Base-by-base conservation (phyloP, 2,888 invertebrate species). In the Tipula lateralis region DNA sequence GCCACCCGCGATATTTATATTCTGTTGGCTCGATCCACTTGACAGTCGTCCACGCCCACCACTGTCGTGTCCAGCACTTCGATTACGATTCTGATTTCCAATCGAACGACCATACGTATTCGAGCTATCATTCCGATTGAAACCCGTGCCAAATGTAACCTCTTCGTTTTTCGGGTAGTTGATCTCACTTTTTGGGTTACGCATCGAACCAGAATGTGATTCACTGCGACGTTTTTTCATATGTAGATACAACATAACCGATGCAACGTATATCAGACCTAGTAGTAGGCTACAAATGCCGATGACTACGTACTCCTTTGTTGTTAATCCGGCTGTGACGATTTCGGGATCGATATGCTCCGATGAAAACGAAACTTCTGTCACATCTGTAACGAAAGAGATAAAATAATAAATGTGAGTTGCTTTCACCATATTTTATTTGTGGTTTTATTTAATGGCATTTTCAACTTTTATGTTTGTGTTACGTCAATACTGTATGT, bases 261-360 rank as follows among this genome's bases (percentile, higher is more conserved):
- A 96, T 0, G 96, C 95, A 19, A 96, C 95, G 89, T 97, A 97
- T 87, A 96, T 95, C 36, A 96, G 91, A 0, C 96, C 96, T n/a
- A 97, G 91, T n/a, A 96, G 91, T 19, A 96, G 91, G 19, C 96
- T 95, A 87, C 95, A 95, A 83, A 96, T 92, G 34, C 95, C 96
- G 85, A 97, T 96, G 0, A 96, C 95, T 24, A 96, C 93, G 87
- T 96, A 96, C 90, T 96, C 96, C 9, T 94, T 92, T 13, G 94
- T 91, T 29, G 93, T 93, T 85, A 96, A 91, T 83, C 95, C 94
- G 83, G 92, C 91, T 34, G 92, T 91, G 9, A 90, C 90, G 83
- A 91, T 89, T n/a, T 91, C 89, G 85, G 91, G 91, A 0, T 92
- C 92, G 24, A 93, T 92, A 84, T 93, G 93, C 87, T 94, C 94